Evolutionary conservation across 1,140 invertebrate species (phyloP), one percentile per base, ranked within the genome.

Genomic region (Zaprionus lachaisei): DNA sequence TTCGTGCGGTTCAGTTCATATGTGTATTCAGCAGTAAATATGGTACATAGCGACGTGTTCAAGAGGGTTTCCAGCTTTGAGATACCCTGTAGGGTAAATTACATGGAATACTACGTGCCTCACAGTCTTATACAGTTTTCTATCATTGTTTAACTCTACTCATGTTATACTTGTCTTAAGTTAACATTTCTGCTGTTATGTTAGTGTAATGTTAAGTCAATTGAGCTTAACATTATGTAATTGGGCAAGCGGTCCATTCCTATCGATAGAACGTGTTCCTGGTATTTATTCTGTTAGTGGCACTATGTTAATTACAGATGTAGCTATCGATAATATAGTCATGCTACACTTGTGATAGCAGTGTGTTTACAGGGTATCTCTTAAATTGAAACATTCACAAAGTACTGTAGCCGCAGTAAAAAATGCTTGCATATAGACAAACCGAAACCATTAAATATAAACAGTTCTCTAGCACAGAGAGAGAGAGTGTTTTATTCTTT

Each of bases 401-500:
- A 24, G 22, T 12, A 17, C 47, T 12, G 4, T 14, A 24, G 20
- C 20, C 47, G 2, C 14, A 51, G 11, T 4, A 51, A 51, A 37
- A 65, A 54, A 56, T 24, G 24, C n/a, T 7, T 17, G 41, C n/a
- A 47, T 56, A 63, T 49, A 26, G 28, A 47, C 22, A 56, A n/a
- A 44, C 26, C 38, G 14, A 51, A 51, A 51, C 47, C 47, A 51
- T 51, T 11, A 56, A 56, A 56, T 34, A 37, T 37, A 60, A 44
- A 14, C 41, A 51, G 31, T 49, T 49, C 20, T 61, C 26, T 9
- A 56, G 54, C 34, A 26, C 7, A 14, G n/a, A 26, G 4, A 49
- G 12, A 28, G 6, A 49, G 41, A 60, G 41, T 67, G 47, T 41
- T 54, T 60, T 38, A 54, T 51, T 66, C 51, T 51, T 67, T 72